These are phyloP conservation scores for Galagoides demidoff DNA, from an alignment of 2,797 vertebrate species.

Conservation along the genomic window DNA sequence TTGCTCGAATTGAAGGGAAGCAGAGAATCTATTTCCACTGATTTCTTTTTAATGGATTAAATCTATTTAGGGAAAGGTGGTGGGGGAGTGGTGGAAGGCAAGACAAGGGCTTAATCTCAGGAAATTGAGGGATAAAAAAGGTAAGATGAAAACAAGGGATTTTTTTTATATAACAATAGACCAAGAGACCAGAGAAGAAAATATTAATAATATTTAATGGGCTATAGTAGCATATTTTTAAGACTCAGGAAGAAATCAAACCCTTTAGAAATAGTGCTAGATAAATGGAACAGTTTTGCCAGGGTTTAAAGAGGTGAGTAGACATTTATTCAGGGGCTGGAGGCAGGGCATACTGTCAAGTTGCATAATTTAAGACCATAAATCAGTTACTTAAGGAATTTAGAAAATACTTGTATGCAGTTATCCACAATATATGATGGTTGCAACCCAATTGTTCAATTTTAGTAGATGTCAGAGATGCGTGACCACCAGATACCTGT, in stretches of 20 bases:
- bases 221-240: conserved; percentile 17
- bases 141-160: background rate
- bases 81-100: background rate
- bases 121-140: background rate
- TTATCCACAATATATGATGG: background rate
- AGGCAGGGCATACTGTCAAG: background rate
- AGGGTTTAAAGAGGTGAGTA: background rate
- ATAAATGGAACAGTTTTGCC: conserved; percentile 11
- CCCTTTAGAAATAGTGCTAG: background rate
- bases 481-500: background rate
- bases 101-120: conserved; percentile 47
- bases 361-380: background rate
- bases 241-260: conserved; percentile 43
- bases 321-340: background rate
- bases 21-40: conserved; percentile 50
- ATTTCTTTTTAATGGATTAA: conserved; percentile 59
- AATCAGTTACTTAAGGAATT: background rate
- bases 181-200: conserved; percentile 49
- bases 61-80: conserved; percentile 15
- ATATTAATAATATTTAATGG: conserved; percentile 47
- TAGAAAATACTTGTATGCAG: background rate
- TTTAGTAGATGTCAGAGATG: background rate
- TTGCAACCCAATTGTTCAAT: background rate
- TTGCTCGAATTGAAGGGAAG: conserved; percentile 51
- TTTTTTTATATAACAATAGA: background rate